Base-by-base conservation (phyloP, 2,797 vertebrate genomes). In the Passerculus sandwichensis region DNA sequence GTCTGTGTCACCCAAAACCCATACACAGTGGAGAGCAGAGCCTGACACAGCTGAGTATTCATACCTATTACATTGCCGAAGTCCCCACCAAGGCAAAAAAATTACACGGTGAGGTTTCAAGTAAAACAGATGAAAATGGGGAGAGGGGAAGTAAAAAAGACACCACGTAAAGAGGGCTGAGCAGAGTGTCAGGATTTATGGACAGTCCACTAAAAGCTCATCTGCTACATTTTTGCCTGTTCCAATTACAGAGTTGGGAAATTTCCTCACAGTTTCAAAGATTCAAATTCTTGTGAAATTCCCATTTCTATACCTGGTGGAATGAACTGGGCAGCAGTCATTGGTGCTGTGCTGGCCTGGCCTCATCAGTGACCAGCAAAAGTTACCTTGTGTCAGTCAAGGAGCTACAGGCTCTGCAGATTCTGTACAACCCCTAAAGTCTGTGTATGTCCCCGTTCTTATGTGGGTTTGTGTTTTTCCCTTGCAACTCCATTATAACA, bases 401-500 rank as follows among this genome's bases (percentile, higher is more conserved):
- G 29, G 29, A 73, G 42, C 27, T 80, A 14, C 30, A 38, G 34
- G 29, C 40, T 59, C 56, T 54, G 29, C 40, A 80, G 66, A 9
- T 44, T 71, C 51, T 62, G 0, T 16, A 65, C 86, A 74, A 7
- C 15, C 29, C 3, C 4, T 42, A 2, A 72, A 53, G 6, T 34
- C 27, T 69, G 8, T 27, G 5, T 61, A 18, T 80, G 15, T 38
- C 23, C 10, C 9, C 5, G 9, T 10, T 60, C 16, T 64, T 34
- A 29, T 0, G 0, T 10, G 51, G 17, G 16, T 50, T 50, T 0
- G 1, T 65, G 21, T n/a, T 59, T 67, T 70, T 34, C 15, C 5
- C 25, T 67, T 60, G 15, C 44, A 77, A 45, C 11, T 27, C 20
- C 15, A 10, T 14, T 3, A n/a, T 27, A 74, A 45, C 13, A 75